Evolutionary conservation across 2,113 vertebrate genomes (phyloP).

Genomic region (Phalacrocorax carbo): DNA sequence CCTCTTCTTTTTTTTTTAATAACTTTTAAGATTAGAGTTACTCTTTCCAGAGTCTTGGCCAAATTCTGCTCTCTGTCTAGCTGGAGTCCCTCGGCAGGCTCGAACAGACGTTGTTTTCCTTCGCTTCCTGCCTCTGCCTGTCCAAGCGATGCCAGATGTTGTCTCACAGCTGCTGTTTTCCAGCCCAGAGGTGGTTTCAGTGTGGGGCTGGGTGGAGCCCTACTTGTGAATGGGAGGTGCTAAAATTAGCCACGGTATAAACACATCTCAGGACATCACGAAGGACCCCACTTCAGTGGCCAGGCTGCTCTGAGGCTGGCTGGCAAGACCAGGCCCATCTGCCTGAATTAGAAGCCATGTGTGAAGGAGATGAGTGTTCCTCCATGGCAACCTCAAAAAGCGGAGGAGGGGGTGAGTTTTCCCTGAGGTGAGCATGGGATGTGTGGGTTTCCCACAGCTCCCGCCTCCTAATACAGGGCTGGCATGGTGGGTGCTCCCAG

Average conservation of each 20-base stretch:
- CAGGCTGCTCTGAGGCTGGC: neutral
- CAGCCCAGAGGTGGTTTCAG: neutral
- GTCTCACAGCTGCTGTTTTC: neutral
- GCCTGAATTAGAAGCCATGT: neutral
- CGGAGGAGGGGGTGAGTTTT: neutral
- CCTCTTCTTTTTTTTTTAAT: neutral
- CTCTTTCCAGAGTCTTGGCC: neutral
- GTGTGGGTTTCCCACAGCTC: neutral
- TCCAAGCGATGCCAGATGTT: neutral
- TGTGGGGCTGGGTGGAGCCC: neutral
- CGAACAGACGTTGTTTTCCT: neutral
- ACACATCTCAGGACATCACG: neutral
- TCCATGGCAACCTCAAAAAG: neutral
- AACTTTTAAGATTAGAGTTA: neutral
- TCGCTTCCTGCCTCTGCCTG: neutral
- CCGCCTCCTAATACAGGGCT: neutral
- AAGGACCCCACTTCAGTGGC: neutral
- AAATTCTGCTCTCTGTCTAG: neutral
- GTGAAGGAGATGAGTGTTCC: neutral
- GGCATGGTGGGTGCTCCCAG: neutral
- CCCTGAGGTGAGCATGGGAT: rapidly evolving
- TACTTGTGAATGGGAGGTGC: neutral
- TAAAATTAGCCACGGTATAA: neutral
- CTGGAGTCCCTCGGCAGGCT: constrained; percentile 3
- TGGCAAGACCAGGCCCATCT: rapidly evolving